Percentiles rank a stretch among this genome's conserved stretches.
These are phyloP conservation scores for Araneus ventricosus DNA, from an alignment of 1,140 invertebrate genomes.

Conservation along the genomic window DNA sequence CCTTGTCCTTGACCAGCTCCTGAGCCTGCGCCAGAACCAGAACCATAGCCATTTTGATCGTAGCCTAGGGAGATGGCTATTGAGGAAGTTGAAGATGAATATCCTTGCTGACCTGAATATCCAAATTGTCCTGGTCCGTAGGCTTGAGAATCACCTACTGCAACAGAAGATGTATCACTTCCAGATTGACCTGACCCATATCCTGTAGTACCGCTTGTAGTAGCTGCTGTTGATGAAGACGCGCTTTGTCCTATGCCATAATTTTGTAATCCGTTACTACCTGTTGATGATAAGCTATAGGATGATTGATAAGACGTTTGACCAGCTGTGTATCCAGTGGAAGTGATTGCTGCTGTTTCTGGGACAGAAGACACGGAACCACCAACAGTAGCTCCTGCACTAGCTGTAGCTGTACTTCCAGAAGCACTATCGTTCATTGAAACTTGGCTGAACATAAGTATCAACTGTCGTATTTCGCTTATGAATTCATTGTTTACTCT, in stretches of 20 bases:
- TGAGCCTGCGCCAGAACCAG: not conserved
- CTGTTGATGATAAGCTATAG: no score
- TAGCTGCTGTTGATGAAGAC: not conserved
- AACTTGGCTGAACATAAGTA: slow-evolving; percentile 20
- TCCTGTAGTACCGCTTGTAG: no score
- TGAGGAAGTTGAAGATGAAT: not conserved
- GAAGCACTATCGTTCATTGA: not conserved
- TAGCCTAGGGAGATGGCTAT: not conserved
- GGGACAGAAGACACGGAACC: not conserved
- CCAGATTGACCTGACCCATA: no score
- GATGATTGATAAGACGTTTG: no score
- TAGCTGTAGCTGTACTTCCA: not conserved
- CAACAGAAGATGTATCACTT: not conserved
- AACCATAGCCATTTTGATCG: not conserved
- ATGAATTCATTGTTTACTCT: not conserved
- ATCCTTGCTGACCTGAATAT: not conserved
- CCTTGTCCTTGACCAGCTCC: not conserved
- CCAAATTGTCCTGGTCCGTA: not conserved
- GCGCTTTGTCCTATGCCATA: not conserved
- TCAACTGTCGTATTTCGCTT: slow-evolving; percentile 24
- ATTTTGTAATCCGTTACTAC: no score
- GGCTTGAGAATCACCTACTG: not conserved
- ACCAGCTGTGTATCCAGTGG: not conserved
- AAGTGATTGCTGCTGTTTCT: no score
- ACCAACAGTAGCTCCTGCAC: not conserved